Percentiles rank a stretch among this genome's conserved stretches.
These are phyloP conservation scores for Syngnathus rostellatus DNA, from an alignment of 2,797 vertebrate genomes.

Conservation along the genomic window DNA sequence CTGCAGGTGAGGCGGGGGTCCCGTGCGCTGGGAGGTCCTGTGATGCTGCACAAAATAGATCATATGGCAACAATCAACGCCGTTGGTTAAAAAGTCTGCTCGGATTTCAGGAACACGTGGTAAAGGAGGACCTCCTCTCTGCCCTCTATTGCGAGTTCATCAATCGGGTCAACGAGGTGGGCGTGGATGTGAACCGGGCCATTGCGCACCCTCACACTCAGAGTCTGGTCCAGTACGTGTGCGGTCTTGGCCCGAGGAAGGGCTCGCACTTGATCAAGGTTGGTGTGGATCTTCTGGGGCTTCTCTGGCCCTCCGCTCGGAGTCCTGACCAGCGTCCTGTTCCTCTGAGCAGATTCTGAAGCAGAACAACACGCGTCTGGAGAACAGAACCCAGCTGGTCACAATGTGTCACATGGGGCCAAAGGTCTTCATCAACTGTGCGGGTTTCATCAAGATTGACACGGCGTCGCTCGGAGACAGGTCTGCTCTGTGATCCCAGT, in stretches of 20 bases:
- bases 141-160: slow-evolving; percentile 96
- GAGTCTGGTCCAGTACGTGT: slow-evolving; percentile 93
- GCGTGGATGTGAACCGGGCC: slow-evolving; percentile 93
- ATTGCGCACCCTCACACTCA: slow-evolving; percentile 95
- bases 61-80: too few species aligned
- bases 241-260: slow-evolving; percentile 91
- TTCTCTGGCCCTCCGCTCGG: background rate
- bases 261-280: slow-evolving; percentile 96
- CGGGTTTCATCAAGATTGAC: slow-evolving; percentile 98
- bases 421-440: slow-evolving; percentile 99
- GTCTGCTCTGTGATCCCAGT: background rate
- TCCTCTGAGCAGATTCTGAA: slow-evolving; percentile 81
- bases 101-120: slow-evolving; percentile 81
- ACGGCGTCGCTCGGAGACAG: slow-evolving; percentile 90
- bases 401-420: slow-evolving; percentile 99
- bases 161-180: slow-evolving; percentile 97
- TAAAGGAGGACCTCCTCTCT: slow-evolving; percentile 90
- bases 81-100: background rate
- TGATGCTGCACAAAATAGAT: too few species aligned
- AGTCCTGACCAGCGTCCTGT: background rate
- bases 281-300: slow-evolving; percentile 14
- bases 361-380: slow-evolving; percentile 95
- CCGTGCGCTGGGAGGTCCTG: background rate
- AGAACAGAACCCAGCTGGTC: slow-evolving; percentile 96
- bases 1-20: slow-evolving; percentile 75